Conservation (phyloP, 2,113 vertebrate species). For the Podilymbus podiceps region DNA sequence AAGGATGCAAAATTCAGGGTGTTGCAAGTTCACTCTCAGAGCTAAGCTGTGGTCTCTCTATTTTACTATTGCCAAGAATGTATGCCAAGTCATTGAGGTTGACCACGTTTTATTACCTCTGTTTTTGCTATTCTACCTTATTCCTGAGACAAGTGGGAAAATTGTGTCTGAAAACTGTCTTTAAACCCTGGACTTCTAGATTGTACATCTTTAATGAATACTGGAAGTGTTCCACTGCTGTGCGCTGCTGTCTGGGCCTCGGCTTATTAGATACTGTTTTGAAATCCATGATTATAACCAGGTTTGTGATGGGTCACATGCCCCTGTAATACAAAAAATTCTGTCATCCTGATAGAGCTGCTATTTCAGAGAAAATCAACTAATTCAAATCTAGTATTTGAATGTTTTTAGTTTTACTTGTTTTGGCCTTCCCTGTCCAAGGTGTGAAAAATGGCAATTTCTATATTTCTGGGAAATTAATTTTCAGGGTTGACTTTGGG, state of each 20-base stretch:
- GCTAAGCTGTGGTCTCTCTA: conserved; percentile 52
- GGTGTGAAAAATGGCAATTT: conserved; percentile 57
- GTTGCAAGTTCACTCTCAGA: conserved; percentile 64
- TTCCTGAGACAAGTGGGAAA: conserved; percentile 67
- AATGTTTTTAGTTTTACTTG: conserved; percentile 51
- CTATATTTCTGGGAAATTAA: conserved; percentile 67
- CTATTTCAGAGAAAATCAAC: conserved; percentile 34
- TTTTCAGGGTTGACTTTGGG: conserved; percentile 55
- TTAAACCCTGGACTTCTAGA: conserved; percentile 59
- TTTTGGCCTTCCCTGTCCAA: conserved; percentile 33
- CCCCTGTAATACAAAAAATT: not conserved
- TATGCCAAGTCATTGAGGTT: conserved; percentile 63
- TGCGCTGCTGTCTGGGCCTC: conserved; percentile 32
- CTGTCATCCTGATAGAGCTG: not conserved
- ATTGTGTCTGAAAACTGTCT: conserved; percentile 59
- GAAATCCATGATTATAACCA: conserved; percentile 53
- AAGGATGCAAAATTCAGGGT: conserved; percentile 60
- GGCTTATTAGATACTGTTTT: conserved; percentile 37
- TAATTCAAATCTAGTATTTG: conserved; percentile 20
- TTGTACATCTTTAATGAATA: conserved; percentile 66
- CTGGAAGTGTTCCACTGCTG: conserved; percentile 51
- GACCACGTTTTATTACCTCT: conserved; percentile 72
- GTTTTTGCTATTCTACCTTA: conserved; percentile 69
- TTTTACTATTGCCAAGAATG: conserved; percentile 38
- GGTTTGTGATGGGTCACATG: not conserved